Evolutionary conservation across 1,140 invertebrate species (phyloP).

Genomic region (Brachionus rubens): DNA sequence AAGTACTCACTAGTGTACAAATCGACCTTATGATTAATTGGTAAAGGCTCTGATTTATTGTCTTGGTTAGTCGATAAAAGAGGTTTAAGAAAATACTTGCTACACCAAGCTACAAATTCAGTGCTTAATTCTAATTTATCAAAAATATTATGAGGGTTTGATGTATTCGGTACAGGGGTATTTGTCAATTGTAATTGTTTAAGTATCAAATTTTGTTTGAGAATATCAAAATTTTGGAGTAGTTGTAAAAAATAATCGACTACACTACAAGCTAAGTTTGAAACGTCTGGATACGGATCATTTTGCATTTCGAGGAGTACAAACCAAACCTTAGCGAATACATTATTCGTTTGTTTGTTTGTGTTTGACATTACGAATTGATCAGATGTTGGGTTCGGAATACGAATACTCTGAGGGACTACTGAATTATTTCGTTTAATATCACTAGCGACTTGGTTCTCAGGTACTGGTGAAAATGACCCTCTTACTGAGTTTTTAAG

Average conservation of each 20-base stretch:
- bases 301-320: constrained; percentile 5
- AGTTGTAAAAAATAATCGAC: neutral
- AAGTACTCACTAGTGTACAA: constrained; percentile 16
- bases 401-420: no score
- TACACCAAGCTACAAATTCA: neutral
- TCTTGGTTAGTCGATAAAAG: neutral
- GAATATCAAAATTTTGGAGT: neutral
- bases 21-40: neutral
- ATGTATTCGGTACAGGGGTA: neutral
- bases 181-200: neutral
- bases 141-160: no score
- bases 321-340: neutral
- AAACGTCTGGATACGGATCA: neutral
- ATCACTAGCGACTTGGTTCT: no score
- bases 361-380: neutral
- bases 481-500: neutral
- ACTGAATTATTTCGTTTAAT: no score
- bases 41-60: neutral
- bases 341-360: neutral
- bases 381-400: neutral
- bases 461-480: neutral
- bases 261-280: neutral
- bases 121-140: neutral
- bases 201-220: neutral
- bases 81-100: neutral